Evolutionary conservation across 2,113 vertebrate species (phyloP), one percentile per base, ranked within the genome.

Genomic region (Myxocyprinus asiaticus): DNA sequence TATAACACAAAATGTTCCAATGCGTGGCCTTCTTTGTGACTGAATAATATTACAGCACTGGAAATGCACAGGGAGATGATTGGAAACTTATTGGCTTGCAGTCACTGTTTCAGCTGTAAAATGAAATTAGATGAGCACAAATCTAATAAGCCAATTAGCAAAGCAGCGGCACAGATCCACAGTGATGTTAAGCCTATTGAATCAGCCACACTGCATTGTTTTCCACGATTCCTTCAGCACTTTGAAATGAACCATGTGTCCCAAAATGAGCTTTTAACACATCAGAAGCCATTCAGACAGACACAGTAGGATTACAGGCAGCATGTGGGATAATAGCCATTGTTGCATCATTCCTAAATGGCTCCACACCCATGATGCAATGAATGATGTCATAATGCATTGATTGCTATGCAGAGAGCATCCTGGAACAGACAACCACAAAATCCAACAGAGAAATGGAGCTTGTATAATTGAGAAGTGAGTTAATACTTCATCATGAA

Each of bases 111-210:
- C 73, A 43, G 17, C 9, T 53, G 73, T 63, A 65, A 76, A 65
- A 64, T 51, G 72, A 33, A 75, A 48, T 76, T 65, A 43, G 61
- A 65, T 5, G 73, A 63, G 48, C 59, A 65, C 48, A 76, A 76
- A 76, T 76, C 4, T 76, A 76, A 76, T 76, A 53, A 63, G 61
- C 48, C 73, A 65, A 76, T 76, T 76, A 65, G 47, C 48, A 5
- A 51, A 56, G 47, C 44, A n/a, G 73, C 22, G 65, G 73, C 45
- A 64, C 47, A 43, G 17, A 63, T 65, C 47, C 61, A 15, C 61
- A 10, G 10, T 76, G 61, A 64, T 47, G 47, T 62, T 50, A 43
- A 53, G 73, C 73, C 61, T 64, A 64, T 43, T 76, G 47, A 64
- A 53, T 76, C 61, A 12, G 22, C 22, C 22, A 62, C 58, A 48